Conservation (phyloP, 2,888 invertebrate genomes). For the Tetragonisca angustula region DNA sequence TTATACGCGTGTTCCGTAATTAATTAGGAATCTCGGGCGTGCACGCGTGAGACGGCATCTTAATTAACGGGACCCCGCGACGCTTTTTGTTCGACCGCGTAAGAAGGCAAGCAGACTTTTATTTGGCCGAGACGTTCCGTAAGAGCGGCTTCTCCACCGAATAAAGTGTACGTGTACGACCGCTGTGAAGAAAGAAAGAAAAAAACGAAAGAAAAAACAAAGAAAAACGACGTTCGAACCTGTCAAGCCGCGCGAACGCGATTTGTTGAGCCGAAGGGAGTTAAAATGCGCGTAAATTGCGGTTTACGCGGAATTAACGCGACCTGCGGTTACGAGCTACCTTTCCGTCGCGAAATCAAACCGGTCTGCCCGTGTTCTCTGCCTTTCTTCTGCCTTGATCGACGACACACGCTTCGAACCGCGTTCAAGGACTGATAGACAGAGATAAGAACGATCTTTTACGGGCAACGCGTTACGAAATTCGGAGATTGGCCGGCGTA, state of each 20-base stretch:
- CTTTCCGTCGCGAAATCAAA: not conserved
- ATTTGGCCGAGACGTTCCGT: slow-evolving; percentile 36
- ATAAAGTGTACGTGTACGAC: slow-evolving; percentile 15
- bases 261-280: slow-evolving; percentile 10
- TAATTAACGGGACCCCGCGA: slow-evolving; percentile 46
- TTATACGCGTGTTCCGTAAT: slow-evolving; percentile 32
- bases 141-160: slow-evolving; percentile 9
- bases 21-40: slow-evolving; percentile 48
- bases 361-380: slow-evolving; percentile 13
- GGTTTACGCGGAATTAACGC: slow-evolving; percentile 33
- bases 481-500: slow-evolving; percentile 13
- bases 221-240: not conserved
- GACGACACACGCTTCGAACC: not conserved
- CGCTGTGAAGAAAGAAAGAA: not conserved
- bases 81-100: slow-evolving; percentile 20
- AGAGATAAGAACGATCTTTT: slow-evolving; percentile 24
- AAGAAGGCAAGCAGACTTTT: slow-evolving; percentile 47
- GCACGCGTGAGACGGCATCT: slow-evolving; percentile 54
- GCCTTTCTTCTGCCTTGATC: not conserved
- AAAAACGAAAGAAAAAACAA: too few relatives aligned
- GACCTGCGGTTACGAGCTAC: slow-evolving; percentile 21
- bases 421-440: not conserved
- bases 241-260: slow-evolving; percentile 5
- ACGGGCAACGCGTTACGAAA: slow-evolving; percentile 11
- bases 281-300: slow-evolving; percentile 22